Evolutionary conservation across 2,888 invertebrate genomes (phyloP).

Genomic region (Drosophila picticornis): DNA sequence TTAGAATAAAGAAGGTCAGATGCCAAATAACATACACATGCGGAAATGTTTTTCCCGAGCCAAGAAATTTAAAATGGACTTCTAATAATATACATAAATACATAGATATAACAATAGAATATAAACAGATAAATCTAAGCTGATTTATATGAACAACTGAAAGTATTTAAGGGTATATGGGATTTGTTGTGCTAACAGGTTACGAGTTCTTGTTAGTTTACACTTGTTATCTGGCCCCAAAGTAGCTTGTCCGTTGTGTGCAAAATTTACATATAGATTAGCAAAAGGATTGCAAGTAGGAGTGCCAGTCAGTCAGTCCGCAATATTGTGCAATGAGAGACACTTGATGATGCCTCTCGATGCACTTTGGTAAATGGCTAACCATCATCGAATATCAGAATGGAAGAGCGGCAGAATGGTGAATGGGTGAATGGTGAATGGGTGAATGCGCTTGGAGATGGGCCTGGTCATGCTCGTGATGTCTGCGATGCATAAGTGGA

Average conservation of each 20-base stretch:
- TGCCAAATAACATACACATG: no score
- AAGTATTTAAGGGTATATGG: slow-evolving; percentile 37
- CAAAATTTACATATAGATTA: slow-evolving; percentile 79
- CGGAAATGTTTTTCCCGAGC: neutral
- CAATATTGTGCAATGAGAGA: slow-evolving; percentile 26
- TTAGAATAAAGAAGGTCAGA: no score
- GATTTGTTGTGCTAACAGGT: slow-evolving; percentile 24
- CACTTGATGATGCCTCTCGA: slow-evolving; percentile 54
- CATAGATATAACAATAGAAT: neutral
- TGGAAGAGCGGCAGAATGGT: slow-evolving; percentile 2
- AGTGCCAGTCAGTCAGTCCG: slow-evolving; percentile 12
- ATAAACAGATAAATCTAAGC: neutral
- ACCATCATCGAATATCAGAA: slow-evolving; percentile 39
- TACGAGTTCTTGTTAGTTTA: slow-evolving; percentile 28
- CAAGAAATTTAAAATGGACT: neutral
- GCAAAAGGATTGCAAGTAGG: slow-evolving; percentile 56
- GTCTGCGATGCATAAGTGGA: slow-evolving; percentile 77
- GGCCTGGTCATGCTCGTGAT: slow-evolving; percentile 39
- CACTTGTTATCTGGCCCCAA: slow-evolving; percentile 50
- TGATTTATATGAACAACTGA: neutral
- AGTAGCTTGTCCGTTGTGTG: slow-evolving; percentile 41
- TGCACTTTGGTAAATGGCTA: slow-evolving; percentile 58
- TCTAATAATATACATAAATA: neutral
- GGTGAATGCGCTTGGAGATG: slow-evolving; percentile 1
- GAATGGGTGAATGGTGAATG: neutral